A percentile compares a stretch with the other conserved stretches of the same genome.
These are phyloP conservation scores for Rhopilema esculentum DNA, from an alignment of 30 jellyfish, hydroid and myxozoan species.

Conservation along the genomic window DNA sequence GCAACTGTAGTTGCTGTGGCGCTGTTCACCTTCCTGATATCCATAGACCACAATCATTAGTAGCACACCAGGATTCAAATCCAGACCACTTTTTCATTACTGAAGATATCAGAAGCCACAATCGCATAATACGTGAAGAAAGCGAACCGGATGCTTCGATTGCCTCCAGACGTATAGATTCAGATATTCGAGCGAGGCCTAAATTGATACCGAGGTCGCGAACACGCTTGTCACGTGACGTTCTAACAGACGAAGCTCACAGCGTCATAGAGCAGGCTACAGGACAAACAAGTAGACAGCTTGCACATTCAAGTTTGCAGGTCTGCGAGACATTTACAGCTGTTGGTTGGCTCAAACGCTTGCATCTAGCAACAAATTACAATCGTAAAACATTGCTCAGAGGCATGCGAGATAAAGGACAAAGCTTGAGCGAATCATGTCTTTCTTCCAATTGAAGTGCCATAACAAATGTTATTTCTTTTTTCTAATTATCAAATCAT, in stretches of 20 bases:
- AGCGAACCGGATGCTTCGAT: not conserved
- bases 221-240: not conserved
- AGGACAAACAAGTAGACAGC: conserved; percentile 56
- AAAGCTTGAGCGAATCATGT: not conserved
- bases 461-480: no score
- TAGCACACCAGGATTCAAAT: not conserved
- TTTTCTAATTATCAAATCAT: no score
- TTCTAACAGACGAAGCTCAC: conserved; percentile 50
- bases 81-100: conserved; percentile 44
- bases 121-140: conserved; percentile 19
- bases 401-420: conserved; percentile 64
- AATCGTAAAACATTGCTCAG: conserved; percentile 65
- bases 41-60: not conserved
- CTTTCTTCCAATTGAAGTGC: not conserved
- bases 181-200: not conserved
- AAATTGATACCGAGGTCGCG: not conserved
- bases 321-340: conserved; percentile 69
- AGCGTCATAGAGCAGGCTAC: conserved; percentile 60
- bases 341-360: conserved; percentile 72
- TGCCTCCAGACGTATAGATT: not conserved
- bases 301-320: conserved; percentile 65
- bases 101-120: conserved; percentile 9
- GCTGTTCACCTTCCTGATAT: conserved; percentile 36
- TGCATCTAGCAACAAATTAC: conserved; percentile 69
- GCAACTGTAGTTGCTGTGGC: conserved; percentile 39